Evolutionary conservation across 2,797 vertebrate genomes (phyloP).

Genomic region (Lerista edwardsae): DNA sequence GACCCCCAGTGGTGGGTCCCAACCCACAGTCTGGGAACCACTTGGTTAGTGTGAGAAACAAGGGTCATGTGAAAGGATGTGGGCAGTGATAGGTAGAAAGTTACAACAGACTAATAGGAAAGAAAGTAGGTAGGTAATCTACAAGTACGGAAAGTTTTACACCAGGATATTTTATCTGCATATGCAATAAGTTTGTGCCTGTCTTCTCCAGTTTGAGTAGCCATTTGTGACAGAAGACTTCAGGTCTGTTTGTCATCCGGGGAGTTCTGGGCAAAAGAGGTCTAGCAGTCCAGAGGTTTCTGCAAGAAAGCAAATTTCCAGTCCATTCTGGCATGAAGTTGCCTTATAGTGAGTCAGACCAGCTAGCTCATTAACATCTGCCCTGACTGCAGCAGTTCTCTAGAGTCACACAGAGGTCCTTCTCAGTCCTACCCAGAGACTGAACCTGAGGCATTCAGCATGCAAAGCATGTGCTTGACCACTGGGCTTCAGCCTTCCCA

Average conservation of each 20-base stretch:
- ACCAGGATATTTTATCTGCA: neutral
- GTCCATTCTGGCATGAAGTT: too few species aligned
- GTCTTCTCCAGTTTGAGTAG: neutral
- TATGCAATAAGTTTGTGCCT: neutral
- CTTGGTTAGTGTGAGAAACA: too few species aligned
- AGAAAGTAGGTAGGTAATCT: neutral
- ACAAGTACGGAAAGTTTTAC: neutral
- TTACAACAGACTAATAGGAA: neutral
- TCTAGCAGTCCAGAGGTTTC: neutral
- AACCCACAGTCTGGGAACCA: too few species aligned
- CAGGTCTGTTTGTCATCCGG: neutral
- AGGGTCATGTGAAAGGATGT: conserved; percentile 1
- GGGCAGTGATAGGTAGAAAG: neutral
- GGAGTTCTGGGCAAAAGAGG: neutral
- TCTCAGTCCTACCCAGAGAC: neutral
- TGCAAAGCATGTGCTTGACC: neutral
- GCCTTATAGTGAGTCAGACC: neutral
- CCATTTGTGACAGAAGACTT: neutral
- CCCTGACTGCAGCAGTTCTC: neutral
- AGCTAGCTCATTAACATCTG: neutral
- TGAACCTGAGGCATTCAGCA: neutral
- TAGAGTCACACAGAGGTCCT: neutral
- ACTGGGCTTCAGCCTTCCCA: neutral
- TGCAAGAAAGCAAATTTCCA: neutral
- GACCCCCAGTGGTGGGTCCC: too few species aligned